A percentile compares a stretch with the other conserved stretches of the same genome.
phyloP scores from a whole-genome alignment of 1,140 invertebrate genomes.

The Bombus fervidus region DNA sequence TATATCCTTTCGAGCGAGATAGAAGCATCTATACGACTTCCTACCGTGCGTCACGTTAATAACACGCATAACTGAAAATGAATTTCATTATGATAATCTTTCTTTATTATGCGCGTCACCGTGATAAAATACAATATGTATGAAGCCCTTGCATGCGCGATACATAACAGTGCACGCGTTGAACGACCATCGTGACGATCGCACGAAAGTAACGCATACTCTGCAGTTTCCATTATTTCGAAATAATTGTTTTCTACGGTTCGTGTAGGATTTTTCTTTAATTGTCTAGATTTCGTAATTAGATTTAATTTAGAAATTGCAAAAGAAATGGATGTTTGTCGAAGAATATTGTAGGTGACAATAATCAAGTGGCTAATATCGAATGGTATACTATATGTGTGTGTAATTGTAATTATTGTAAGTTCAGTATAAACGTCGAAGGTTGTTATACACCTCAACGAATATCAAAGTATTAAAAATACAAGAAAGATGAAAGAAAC shows the following conservation, averaged over 20 bases:
- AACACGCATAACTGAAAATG: slow-evolving; percentile 34
- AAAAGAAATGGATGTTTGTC: not conserved
- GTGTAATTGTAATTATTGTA: too few species aligned
- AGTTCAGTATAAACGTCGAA: too few species aligned
- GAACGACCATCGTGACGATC: slow-evolving; percentile 6
- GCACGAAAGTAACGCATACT: not conserved
- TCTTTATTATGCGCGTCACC: slow-evolving; percentile 32
- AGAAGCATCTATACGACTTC: slow-evolving; percentile 13
- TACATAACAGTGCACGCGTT: not conserved
- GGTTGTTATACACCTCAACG: too few species aligned
- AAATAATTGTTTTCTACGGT: not conserved
- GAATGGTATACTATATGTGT: too few species aligned
- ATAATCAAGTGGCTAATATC: too few species aligned
- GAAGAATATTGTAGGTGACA: not conserved
- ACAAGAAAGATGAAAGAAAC: not conserved
- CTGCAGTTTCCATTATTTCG: not conserved
- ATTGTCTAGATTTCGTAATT: not conserved
- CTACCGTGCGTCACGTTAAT: slow-evolving; percentile 6
- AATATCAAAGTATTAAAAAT: not conserved
- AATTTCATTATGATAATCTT: slow-evolving; percentile 54
- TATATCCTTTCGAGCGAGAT: slow-evolving; percentile 35
- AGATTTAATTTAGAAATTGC: not conserved
- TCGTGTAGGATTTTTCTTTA: not conserved
- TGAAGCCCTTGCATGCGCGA: not conserved
- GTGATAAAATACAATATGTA: slow-evolving; percentile 46